Percentiles rank a stretch among this genome's conserved stretches.
These are phyloP conservation scores for Chromis chromis DNA, from an alignment of 2,797 vertebrate species.

Conservation along the genomic window DNA sequence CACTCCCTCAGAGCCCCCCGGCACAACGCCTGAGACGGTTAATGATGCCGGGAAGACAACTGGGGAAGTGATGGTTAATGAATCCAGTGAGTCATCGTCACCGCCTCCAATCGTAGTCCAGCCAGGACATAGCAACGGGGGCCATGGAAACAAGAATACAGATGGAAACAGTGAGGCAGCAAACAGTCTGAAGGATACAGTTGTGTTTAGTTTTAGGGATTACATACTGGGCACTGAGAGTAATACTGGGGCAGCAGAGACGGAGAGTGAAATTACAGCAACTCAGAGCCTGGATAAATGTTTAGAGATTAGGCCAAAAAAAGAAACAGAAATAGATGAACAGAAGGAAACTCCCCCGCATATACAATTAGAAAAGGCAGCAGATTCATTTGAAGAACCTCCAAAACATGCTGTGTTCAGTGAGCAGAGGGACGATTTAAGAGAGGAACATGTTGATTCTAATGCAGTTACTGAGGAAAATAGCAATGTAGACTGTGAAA, in stretches of 20 bases:
- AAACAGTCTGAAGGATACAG: slow-evolving; percentile 66
- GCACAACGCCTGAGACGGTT: slow-evolving; percentile 37
- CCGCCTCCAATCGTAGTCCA: slow-evolving; percentile 64
- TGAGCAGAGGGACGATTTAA: slow-evolving; percentile 29
- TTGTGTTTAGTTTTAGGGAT: slow-evolving; percentile 85
- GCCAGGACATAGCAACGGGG: slow-evolving; percentile 71
- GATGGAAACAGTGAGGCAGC: slow-evolving; percentile 77
- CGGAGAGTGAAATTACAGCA: slow-evolving; percentile 36
- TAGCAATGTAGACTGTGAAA: slow-evolving; percentile 11
- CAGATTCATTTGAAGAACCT: slow-evolving; percentile 40
- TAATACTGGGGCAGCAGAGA: slow-evolving; percentile 31
- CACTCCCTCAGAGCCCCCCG: slow-evolving; percentile 27
- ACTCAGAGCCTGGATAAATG: slow-evolving; percentile 28
- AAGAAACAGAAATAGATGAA: slow-evolving; percentile 32
- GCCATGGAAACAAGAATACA: slow-evolving; percentile 75
- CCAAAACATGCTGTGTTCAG: neutral
- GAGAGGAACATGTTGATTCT: slow-evolving; percentile 31
- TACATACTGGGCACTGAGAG: slow-evolving; percentile 80
- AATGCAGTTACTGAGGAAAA: slow-evolving; percentile 28
- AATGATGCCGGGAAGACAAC: slow-evolving; percentile 52
- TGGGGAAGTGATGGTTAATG: slow-evolving; percentile 60
- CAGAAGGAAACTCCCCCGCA: slow-evolving; percentile 37
- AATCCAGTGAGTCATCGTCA: slow-evolving; percentile 69
- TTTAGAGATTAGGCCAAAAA: slow-evolving; percentile 32
- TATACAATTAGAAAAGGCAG: slow-evolving; percentile 38